Evolutionary conservation across 2,888 invertebrate species (phyloP).

Genomic region (Gerosis bhagava): DNA sequence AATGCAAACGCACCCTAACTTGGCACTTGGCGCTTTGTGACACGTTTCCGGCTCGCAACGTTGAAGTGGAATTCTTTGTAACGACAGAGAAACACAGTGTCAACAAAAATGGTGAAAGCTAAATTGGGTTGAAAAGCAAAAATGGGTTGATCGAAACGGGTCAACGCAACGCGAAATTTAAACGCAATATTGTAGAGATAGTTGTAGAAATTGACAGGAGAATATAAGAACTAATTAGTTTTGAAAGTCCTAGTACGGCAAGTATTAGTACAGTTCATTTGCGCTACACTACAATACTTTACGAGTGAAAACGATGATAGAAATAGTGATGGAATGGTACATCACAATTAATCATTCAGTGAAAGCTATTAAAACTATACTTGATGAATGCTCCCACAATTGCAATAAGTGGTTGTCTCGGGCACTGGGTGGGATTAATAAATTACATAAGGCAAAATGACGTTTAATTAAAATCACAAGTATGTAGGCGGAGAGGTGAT

Average conservation of each 20-base stretch:
- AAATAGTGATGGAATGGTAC: too few relatives aligned
- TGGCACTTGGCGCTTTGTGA: background rate
- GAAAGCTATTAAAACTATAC: slow-evolving; percentile 11
- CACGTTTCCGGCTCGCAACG: background rate
- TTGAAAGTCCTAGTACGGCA: too few relatives aligned
- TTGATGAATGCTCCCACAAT: slow-evolving; percentile 17
- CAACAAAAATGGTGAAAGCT: background rate
- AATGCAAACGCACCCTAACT: background rate
- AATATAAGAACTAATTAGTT: too few relatives aligned
- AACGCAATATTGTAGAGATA: too few relatives aligned
- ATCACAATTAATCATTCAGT: too few relatives aligned
- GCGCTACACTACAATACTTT: too few relatives aligned
- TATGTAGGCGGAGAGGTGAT: slow-evolving; percentile 48
- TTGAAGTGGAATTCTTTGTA: slow-evolving; percentile 1
- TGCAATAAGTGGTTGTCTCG: slow-evolving; percentile 36
- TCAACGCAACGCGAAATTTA: too few relatives aligned
- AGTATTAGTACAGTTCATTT: too few relatives aligned
- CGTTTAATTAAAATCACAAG: slow-evolving; percentile 73
- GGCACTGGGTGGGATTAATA: slow-evolving; percentile 49
- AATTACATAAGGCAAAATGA: slow-evolving; percentile 56
- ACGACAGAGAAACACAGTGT: background rate
- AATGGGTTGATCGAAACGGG: too few relatives aligned
- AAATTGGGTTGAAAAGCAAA: background rate
- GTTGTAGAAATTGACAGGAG: too few relatives aligned
- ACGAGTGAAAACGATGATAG: too few relatives aligned